Evolutionary conservation across 1,140 invertebrate genomes (phyloP).

Genomic region (Pseudoatta argentina): DNA sequence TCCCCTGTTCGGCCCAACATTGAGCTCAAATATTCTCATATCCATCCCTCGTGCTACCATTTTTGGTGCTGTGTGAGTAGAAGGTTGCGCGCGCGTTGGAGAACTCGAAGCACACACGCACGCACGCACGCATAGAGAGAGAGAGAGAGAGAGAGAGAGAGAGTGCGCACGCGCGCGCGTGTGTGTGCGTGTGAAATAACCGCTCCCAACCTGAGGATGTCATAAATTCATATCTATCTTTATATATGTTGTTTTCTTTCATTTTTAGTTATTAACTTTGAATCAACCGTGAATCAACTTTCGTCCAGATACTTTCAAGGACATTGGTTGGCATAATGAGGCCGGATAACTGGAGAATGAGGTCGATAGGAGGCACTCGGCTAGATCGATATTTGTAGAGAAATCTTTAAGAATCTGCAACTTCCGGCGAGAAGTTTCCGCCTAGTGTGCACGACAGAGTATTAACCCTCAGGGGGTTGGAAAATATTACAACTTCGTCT

Average conservation of each 20-base stretch:
- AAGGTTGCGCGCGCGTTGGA: slow-evolving; percentile 68
- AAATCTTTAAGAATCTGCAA: slow-evolving; percentile 54
- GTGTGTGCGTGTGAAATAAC: slow-evolving; percentile 79
- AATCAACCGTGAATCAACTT: slow-evolving; percentile 22
- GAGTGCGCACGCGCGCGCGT: rapidly evolving
- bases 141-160: not conserved
- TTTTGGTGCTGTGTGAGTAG: slow-evolving; percentile 71
- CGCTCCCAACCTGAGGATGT: slow-evolving; percentile 80
- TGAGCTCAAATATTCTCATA: slow-evolving; percentile 66
- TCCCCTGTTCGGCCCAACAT: slow-evolving; percentile 80
- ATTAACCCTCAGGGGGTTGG: slow-evolving; percentile 11
- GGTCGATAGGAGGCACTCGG: slow-evolving; percentile 38
- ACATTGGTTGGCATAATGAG: slow-evolving; percentile 59
- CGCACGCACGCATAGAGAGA: not conserved
- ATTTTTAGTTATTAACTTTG: not conserved
- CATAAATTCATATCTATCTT: slow-evolving; percentile 67
- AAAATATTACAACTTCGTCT: slow-evolving; percentile 27
- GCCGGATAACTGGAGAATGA: slow-evolving; percentile 4
- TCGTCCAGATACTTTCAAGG: slow-evolving; percentile 62
- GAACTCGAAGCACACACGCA: slow-evolving; percentile 29
- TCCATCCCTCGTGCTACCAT: slow-evolving; percentile 67
- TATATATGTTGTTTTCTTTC: not conserved
- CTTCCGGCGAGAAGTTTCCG: slow-evolving; percentile 66
- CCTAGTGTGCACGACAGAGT: not conserved
- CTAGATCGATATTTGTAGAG: slow-evolving; percentile 57